These are phyloP conservation scores for Drosophila lutescens DNA, from an alignment of 2,888 invertebrate species.

Conservation along the genomic window DNA sequence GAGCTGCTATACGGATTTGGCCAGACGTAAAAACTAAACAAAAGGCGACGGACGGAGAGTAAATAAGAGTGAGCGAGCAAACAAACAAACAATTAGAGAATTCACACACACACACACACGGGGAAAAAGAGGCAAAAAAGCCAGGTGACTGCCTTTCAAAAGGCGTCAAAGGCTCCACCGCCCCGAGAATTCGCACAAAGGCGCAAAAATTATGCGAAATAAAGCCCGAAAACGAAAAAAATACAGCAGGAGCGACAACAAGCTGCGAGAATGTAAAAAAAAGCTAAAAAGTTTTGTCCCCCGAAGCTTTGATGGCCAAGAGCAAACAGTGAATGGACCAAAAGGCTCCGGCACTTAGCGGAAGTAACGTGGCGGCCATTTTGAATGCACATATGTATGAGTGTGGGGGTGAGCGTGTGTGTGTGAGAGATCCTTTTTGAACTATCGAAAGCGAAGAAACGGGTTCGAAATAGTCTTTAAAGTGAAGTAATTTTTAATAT, in stretches of 20 bases:
- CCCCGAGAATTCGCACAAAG: constrained; percentile 41
- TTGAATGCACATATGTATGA: constrained; percentile 25
- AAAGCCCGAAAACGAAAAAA: constrained; percentile 54
- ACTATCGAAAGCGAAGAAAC: constrained; percentile 17
- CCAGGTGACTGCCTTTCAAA: constrained; percentile 64
- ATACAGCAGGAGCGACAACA: constrained; percentile 14
- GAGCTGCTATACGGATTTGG: constrained; percentile 71
- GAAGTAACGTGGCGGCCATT: constrained; percentile 47
- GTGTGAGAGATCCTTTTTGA: constrained; percentile 23
- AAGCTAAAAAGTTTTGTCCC: constrained; percentile 33
- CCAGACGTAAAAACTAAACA: constrained; percentile 78
- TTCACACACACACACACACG: constrained; percentile 2
- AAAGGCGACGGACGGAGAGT: constrained; percentile 59
- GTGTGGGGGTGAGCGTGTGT: constrained; percentile 4
- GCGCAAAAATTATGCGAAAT: constrained; percentile 70
- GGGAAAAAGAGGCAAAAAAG: constrained; percentile 14
- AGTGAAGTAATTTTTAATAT: not conserved
- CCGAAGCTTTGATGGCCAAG: constrained; percentile 52
- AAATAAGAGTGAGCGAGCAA: constrained; percentile 57
- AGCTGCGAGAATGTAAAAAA: constrained; percentile 20
- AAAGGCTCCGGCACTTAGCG: constrained; percentile 38
- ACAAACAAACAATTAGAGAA: constrained; percentile 76
- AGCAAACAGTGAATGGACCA: constrained; percentile 47
- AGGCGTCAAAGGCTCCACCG: constrained; percentile 63
- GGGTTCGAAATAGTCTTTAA: constrained; percentile 8